Conservation (phyloP, 2,113 vertebrate genomes). For the Ramphastos sulfuratus region DNA sequence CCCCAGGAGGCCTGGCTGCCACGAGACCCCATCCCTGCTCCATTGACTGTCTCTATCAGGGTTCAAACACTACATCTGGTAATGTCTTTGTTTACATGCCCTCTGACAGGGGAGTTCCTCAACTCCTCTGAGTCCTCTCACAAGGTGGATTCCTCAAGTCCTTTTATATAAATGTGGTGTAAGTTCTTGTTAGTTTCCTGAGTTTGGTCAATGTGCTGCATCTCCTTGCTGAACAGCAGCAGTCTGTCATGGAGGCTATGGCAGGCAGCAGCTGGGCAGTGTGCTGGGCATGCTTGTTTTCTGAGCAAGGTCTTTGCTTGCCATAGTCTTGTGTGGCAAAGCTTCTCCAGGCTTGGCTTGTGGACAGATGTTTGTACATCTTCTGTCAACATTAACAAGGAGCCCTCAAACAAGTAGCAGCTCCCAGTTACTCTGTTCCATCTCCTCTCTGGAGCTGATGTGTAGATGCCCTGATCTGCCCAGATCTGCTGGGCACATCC, state of each 20-base stretch:
- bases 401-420: neutral
- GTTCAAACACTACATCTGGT: slow-evolving; percentile 37
- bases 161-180: neutral
- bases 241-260: neutral
- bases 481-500: neutral
- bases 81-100: slow-evolving; percentile 34
- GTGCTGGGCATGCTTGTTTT: neutral
- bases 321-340: neutral
- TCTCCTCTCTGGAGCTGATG: neutral
- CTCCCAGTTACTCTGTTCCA: neutral
- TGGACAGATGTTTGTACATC: neutral
- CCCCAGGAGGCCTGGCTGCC: neutral
- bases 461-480: neutral
- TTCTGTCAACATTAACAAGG: neutral
- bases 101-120: slow-evolving; percentile 6
- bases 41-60: neutral
- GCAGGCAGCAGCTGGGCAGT: neutral
- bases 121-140: neutral
- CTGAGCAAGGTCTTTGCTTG: neutral
- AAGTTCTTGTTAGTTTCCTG: neutral
- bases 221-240: neutral
- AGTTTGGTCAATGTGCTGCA: neutral
- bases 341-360: neutral
- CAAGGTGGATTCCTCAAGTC: slow-evolving; percentile 21
- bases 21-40: neutral